Base-by-base conservation (phyloP, 2,797 vertebrate species). In the Erpetoichthys calabaricus region DNA sequence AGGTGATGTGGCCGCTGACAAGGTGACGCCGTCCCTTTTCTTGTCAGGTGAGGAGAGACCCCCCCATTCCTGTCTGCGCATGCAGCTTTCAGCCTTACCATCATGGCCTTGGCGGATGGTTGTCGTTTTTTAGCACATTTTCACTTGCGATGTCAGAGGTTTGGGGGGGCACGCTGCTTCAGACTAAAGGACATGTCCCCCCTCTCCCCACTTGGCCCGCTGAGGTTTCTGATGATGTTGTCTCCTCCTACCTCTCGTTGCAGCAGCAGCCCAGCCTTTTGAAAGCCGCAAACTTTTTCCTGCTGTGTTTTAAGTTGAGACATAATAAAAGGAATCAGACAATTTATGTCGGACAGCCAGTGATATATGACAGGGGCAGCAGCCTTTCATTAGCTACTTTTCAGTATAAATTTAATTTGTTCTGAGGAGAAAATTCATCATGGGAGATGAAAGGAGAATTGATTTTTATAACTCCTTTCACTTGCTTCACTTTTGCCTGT, bases 341-440 rank as follows among this genome's bases (percentile, higher is more conserved):
- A 60, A 25, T 50, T 7, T 1, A 41, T 45, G 42, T 50, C 42
- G 50, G 45, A 45, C n/a, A 41, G 4, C 8, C 8, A 5, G 10
- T 60, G 44, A 56, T 56, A 45, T 42, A 45, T 52, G 47, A 58
- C 51, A 8, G n/a, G 57, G 65, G 41, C 62, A 62, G 58, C 65
- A 57, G 69, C 71, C 66, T 72, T 72, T 75, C 65, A 69, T 73
- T 74, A 68, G 60, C 54, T 57, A 50, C 62, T 69, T 76, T 70
- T 75, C 70, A 62, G 68, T 71, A 67, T 68, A 69, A 77, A 80
- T 79, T 78, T 73, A 80, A 80, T 79, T 75, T 76, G 66, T 72
- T 74, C 62, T 58, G 58, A 60, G 62, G 58, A 59, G 57, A 68
- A 57, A 61, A 73, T 75, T 71, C 70, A 75, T 79, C 71, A 69